Conservation (phyloP, 2,888 invertebrate species). For the Euplagia quadripunctaria region DNA sequence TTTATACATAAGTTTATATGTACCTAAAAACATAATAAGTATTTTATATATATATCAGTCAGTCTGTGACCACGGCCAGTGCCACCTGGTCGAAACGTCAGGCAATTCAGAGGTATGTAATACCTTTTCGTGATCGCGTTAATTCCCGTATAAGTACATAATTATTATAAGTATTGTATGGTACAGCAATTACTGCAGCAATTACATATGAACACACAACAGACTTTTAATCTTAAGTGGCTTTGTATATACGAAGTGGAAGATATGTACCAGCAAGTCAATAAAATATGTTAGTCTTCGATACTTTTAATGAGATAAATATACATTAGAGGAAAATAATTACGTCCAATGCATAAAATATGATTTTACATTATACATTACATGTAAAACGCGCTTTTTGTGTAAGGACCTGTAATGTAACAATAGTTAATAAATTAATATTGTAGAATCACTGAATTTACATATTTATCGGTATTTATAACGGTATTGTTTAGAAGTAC, state of each 20-base stretch:
- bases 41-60: too few relatives aligned
- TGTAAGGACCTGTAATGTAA: conserved; percentile 18
- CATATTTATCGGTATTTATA: conserved; percentile 23
- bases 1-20: too few relatives aligned
- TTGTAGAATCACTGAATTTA: conserved; percentile 15
- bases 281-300: background rate
- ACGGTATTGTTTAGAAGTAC: conserved; percentile 18
- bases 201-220: background rate
- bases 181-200: background rate
- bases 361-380: background rate
- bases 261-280: background rate
- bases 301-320: background rate
- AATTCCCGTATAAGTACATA: too few relatives aligned
- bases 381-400: too few relatives aligned
- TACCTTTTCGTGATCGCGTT: too few relatives aligned
- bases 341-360: background rate
- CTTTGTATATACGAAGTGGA: background rate
- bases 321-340: background rate
- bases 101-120: too few relatives aligned
- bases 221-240: background rate
- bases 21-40: too few relatives aligned
- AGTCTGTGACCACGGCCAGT: too few relatives aligned
- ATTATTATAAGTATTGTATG: too few relatives aligned
- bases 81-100: too few relatives aligned
- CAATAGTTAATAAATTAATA: conserved; percentile 49